Evolutionary conservation across 2,888 invertebrate species (phyloP).

Genomic region (Rotaria macrura): DNA sequence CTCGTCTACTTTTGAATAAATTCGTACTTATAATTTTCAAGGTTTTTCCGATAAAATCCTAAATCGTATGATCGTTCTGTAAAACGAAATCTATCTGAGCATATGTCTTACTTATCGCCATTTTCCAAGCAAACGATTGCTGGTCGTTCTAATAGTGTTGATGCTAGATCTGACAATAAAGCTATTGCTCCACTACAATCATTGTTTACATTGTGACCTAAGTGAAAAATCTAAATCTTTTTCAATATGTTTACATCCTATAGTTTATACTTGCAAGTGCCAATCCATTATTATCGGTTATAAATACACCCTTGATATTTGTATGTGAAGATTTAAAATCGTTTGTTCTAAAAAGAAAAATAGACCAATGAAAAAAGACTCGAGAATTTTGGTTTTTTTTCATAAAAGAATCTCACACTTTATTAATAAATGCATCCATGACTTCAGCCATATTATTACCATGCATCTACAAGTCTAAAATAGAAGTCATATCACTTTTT

Average conservation of each 20-base stretch:
- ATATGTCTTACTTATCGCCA: background rate
- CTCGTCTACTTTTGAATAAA: no score
- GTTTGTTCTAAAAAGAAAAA: background rate
- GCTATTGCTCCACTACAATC: background rate
- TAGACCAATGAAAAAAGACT: no score
- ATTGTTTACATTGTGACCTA: background rate
- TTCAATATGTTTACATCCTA: background rate
- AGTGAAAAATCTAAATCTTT: background rate
- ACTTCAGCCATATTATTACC: background rate
- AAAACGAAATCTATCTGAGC: no score
- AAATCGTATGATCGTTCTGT: no score
- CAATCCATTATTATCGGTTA: background rate
- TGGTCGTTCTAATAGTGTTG: background rate
- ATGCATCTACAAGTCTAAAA: background rate
- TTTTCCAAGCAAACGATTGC: background rate
- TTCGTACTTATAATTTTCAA: no score
- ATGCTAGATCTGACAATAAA: background rate
- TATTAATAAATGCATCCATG: background rate
- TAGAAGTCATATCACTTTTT: background rate
- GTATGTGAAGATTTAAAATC: background rate
- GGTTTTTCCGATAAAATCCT: no score
- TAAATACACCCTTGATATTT: background rate
- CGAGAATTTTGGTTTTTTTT: background rate
- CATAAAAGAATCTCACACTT: background rate
- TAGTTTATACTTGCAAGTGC: background rate